Evolutionary conservation across 2,888 invertebrate genomes (phyloP), one percentile per base, ranked within the genome.

Genomic region (Melitaea athalia): DNA sequence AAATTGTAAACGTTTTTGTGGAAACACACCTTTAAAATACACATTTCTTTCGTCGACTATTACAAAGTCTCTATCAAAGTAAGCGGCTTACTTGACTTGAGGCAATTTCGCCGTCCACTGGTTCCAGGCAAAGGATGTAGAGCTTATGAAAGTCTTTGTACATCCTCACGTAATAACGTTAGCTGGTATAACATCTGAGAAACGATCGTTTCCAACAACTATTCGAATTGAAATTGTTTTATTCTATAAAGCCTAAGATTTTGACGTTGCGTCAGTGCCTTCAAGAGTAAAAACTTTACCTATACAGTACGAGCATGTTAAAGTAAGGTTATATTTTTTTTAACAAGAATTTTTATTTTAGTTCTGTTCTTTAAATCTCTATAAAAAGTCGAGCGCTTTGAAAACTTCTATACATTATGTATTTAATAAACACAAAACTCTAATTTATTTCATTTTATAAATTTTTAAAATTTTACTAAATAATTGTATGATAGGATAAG

Each of bases 61-160:
- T 68, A 72, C 74, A 74, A 77, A 75, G 74, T 68, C 75, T 67
- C 72, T 86, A 86, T 86, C 88, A 88, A 88, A 91, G 89, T 86
- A 88, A 91, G 86, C 88, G 85, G 88, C 87, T 91, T 91, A 89
- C 89, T 87, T 89, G 85, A 82, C 85, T 87, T 77, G 84, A 82
- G 89, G 89, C 88, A 92, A 92, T 92, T 92, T 92, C 89, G 85
- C 86, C 82, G 91, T 90, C 90, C 91, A 86, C 86, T 91, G 92
- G 86, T 78, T 87, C 77, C 81, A 76, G 78, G 79, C 79, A 86
- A 87, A 89, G 85, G 84, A 79, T 83, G 80, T 83, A 87, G 87
- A 88, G 86, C 85, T 78, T 74, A 76, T 79, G 80, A 87, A 84
- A 87, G 84, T 83, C 87, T 86, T 85, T 86, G 86, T 85, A 79